Conservation (phyloP, 2,888 invertebrate genomes). For the Unio delphinus region DNA sequence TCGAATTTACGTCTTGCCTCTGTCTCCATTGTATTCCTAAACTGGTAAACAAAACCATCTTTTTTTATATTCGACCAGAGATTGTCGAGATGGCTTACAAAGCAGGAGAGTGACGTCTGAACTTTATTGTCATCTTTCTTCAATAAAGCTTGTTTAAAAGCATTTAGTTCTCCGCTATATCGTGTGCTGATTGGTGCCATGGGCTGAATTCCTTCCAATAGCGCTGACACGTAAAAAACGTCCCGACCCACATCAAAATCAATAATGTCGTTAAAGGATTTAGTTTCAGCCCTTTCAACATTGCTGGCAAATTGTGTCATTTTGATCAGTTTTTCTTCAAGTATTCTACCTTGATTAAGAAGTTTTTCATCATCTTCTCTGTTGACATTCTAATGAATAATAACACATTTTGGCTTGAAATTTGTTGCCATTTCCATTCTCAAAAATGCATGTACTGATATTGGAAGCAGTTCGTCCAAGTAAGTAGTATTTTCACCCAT, state of each 20-base stretch:
- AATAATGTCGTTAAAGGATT: constrained; percentile 12
- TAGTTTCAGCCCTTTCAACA: constrained; percentile 7
- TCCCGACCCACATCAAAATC: constrained; percentile 11
- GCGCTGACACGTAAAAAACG: constrained; percentile 13
- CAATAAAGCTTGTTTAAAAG: constrained; percentile 1
- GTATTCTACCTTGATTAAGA: constrained; percentile 6
- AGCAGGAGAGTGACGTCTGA: background rate
- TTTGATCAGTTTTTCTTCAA: constrained; percentile 10
- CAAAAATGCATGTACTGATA: constrained; percentile 20
- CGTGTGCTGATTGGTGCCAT: constrained; percentile 14
- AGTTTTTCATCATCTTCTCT: constrained; percentile 1
- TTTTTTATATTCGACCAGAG: constrained; percentile 19
- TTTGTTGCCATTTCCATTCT: constrained; percentile 15
- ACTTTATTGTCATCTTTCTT: too few relatives aligned
- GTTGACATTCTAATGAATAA: constrained; percentile 24
- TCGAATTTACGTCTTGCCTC: constrained; percentile 11
- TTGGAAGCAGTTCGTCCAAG: constrained; percentile 15
- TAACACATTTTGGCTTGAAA: constrained; percentile 8
- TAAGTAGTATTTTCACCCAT: constrained; percentile 21
- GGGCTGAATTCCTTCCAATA: constrained; percentile 21
- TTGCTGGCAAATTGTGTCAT: constrained; percentile 11
- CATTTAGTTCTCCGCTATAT: constrained; percentile 7
- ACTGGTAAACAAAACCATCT: constrained; percentile 26
- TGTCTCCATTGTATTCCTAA: constrained; percentile 17
- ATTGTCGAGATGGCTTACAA: constrained; percentile 5